Base-by-base conservation (phyloP, 2,797 vertebrate genomes). In the Florisuga fusca region DNA sequence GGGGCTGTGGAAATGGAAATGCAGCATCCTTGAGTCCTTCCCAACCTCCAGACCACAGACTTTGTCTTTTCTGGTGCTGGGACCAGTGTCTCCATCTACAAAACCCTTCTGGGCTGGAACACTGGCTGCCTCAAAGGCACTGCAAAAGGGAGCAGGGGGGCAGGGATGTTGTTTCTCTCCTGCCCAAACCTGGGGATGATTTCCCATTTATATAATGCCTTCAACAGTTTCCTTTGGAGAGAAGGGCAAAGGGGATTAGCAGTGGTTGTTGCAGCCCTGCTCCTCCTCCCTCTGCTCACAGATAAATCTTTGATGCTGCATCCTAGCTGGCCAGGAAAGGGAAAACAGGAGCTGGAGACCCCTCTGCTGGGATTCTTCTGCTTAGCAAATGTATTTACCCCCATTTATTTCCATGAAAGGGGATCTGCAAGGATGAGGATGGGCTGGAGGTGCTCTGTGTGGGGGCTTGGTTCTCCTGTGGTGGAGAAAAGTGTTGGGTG, bases 291-390 rank as follows among this genome's bases (percentile, higher is more conserved):
- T 12, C 43, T 18, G 59, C 82, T 36, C 18, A 1, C 2, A 41
- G 71, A 66, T 66, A 69, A 84, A 89, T 87, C 71, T 63, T 46
- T 18, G 75, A 50, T 33, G 31, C 38, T 4, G 15, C 33, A 41
- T 67, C 59, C 21, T 12, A 5, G 38, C 45, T 1, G 4, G 27
- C 27, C n/a, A 19, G 86, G 62, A 33, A 20, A 27, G 27, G 87
- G 48, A 46, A 64, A 76, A 13, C 0, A 0, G 62, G 85, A 69
- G 23, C 61, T 27, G 85, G 73, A 27, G 55, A 45, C 8, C 2
- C 8, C 4, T 54, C 57, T 0, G 0, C 18, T 3, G 31, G 67
- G 75, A 50, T 7, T 7, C 0, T 0, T 1, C 48, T 9, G 22
- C 54, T 16, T 46, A 38, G 17, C 50, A 3, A 1, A 1, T 36